These are phyloP conservation scores for Antennarius maculatus DNA, from an alignment of 2,797 vertebrate genomes.

Conservation along the genomic window DNA sequence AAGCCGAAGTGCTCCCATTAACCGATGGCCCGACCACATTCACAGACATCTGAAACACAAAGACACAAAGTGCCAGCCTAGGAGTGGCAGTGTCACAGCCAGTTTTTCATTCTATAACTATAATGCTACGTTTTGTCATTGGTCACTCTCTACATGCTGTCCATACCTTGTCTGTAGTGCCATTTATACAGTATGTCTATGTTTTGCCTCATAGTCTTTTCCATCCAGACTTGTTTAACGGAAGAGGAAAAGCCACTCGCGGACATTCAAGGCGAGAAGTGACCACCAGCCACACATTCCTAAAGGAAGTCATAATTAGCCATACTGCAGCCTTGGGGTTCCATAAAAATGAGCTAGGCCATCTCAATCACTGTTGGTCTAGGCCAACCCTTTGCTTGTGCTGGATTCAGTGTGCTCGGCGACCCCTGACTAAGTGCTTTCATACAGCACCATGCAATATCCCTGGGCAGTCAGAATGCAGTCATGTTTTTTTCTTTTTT, in stretches of 20 bases:
- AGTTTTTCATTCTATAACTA: too few relatives aligned
- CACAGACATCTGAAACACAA: too few relatives aligned
- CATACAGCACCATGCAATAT: slow-evolving; percentile 76
- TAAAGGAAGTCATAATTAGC: slow-evolving; percentile 77
- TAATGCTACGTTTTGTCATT: background rate
- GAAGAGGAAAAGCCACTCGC: slow-evolving; percentile 43
- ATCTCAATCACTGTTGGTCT: slow-evolving; percentile 67
- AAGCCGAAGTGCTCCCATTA: too few relatives aligned
- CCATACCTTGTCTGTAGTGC: background rate
- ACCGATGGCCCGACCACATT: too few relatives aligned
- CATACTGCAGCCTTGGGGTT: slow-evolving; percentile 55
- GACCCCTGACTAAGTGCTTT: slow-evolving; percentile 71
- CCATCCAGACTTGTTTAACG: slow-evolving; percentile 66
- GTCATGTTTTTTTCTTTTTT: slow-evolving; percentile 42
- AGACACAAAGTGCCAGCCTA: too few relatives aligned
- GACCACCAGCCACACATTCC: slow-evolving; percentile 50
- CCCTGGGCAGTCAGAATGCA: slow-evolving; percentile 57
- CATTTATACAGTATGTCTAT: slow-evolving; percentile 22
- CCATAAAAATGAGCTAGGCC: slow-evolving; percentile 70
- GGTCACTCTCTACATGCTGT: slow-evolving; percentile 3
- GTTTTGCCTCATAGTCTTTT: slow-evolving; percentile 40
- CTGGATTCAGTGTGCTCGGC: slow-evolving; percentile 63
- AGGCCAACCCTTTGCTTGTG: slow-evolving; percentile 55
- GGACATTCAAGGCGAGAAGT: slow-evolving; percentile 56
- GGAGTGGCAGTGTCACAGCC: too few relatives aligned